A percentile compares a stretch with the other conserved stretches of the same genome.
Conservation (phyloP, 1,140 invertebrate species). For the Pararge aegeria region DNA sequence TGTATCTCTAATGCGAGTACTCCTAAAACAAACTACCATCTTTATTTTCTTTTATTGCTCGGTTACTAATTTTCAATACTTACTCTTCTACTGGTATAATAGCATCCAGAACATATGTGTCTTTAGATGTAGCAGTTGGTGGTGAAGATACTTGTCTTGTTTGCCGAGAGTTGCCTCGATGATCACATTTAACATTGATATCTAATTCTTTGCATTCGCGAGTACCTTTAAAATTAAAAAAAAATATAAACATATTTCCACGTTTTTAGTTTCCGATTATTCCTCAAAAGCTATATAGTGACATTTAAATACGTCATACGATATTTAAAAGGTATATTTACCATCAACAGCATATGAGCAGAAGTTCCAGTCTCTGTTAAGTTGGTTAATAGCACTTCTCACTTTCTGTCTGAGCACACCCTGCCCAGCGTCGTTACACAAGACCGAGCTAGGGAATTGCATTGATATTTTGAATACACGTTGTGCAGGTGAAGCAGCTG, state of each 20-base stretch:
- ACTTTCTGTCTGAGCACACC: slow-evolving; percentile 94
- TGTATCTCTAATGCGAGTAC: not conserved
- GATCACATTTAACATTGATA: slow-evolving; percentile 94
- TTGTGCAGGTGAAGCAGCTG: slow-evolving; percentile 91
- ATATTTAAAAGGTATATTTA: slow-evolving; percentile 45
- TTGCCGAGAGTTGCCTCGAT: slow-evolving; percentile 82
- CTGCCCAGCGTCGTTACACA: slow-evolving; percentile 96
- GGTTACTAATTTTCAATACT: slow-evolving; percentile 60
- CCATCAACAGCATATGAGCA: slow-evolving; percentile 93
- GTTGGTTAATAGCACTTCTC: slow-evolving; percentile 90
- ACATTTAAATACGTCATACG: not conserved
- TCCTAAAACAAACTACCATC: not conserved
- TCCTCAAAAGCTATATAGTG: not conserved
- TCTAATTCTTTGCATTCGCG: slow-evolving; percentile 92
- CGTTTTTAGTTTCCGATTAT: not conserved
- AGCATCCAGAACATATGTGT: slow-evolving; percentile 89
- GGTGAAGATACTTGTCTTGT: slow-evolving; percentile 80
- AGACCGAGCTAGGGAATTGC: slow-evolving; percentile 95
- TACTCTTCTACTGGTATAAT: slow-evolving; percentile 91
- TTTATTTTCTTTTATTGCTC: not conserved
- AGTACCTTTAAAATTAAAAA: slow-evolving; percentile 48
- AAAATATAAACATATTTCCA: not conserved
- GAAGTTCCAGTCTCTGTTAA: slow-evolving; percentile 96
- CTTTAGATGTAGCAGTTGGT: slow-evolving; percentile 80
- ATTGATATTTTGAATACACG: slow-evolving; percentile 95